Conservation (phyloP, 35 echinoderm and acorn worm species). For the Apostichopus japonicus region DNA sequence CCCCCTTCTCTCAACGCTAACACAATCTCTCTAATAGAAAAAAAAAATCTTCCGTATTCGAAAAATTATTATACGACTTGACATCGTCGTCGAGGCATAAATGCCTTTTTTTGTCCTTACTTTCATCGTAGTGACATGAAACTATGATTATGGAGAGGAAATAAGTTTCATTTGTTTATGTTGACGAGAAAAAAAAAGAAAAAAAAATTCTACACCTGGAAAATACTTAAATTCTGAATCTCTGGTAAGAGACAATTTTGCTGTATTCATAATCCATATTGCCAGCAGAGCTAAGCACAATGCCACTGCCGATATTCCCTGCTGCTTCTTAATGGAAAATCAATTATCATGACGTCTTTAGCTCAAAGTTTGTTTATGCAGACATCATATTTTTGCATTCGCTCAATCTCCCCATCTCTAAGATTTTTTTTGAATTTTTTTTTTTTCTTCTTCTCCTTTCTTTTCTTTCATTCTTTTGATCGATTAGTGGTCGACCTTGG, state of each 20-base stretch:
- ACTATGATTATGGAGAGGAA: neutral
- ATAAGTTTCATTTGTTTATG: neutral
- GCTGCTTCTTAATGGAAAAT: conserved; percentile 38
- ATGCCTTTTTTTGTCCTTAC: too few species aligned
- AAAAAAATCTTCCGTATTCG: too few species aligned
- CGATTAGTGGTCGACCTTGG: conserved; percentile 26
- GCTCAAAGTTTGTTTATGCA: conserved; percentile 36
- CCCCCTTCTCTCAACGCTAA: too few species aligned
- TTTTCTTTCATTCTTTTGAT: neutral
- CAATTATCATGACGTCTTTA: conserved; percentile 39
- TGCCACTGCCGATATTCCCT: neutral
- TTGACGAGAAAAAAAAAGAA: neutral
- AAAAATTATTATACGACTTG: too few species aligned
- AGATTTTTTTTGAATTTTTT: neutral
- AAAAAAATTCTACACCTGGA: neutral
- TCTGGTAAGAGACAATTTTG: neutral
- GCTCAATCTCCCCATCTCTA: conserved; percentile 19
- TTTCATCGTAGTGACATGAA: too few species aligned
- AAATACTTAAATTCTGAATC: neutral
- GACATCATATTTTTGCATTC: conserved; percentile 29
- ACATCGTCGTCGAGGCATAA: too few species aligned
- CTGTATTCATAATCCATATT: neutral
- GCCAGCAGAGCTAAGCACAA: neutral
- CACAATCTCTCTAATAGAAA: too few species aligned
- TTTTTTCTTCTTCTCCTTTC: neutral